A percentile compares a stretch with the other conserved stretches of the same genome.
Conservation (phyloP, 2,113 vertebrate species). For the Hippocampus abdominalis region DNA sequence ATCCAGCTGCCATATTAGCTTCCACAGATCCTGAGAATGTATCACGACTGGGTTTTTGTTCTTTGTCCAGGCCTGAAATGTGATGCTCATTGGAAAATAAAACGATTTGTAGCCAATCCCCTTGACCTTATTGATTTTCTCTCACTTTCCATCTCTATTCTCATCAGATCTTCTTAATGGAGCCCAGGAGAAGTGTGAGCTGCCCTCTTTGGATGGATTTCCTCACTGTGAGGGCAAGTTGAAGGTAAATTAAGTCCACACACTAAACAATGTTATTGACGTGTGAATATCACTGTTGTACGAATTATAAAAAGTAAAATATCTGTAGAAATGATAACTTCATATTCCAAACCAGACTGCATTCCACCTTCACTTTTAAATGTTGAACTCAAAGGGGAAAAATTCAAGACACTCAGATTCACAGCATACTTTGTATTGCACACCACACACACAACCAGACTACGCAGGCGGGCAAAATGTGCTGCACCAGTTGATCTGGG, state of each 20-base stretch:
- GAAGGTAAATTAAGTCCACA: conserved; percentile 76
- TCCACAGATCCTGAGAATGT: conserved; percentile 5
- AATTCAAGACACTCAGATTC: no score
- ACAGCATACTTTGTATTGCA: no score
- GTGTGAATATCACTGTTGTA: not conserved
- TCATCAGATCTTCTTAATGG: conserved; percentile 91
- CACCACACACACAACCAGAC: no score
- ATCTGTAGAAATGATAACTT: not conserved
- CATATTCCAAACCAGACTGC: not conserved
- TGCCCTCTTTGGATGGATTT: conserved; percentile 95
- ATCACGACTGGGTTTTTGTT: not conserved
- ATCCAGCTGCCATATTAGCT: conserved; percentile 9
- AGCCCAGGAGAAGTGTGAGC: conserved; percentile 96
- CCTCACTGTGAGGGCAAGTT: conserved; percentile 96
- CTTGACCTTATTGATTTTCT: conserved; percentile 42
- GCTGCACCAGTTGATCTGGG: no score
- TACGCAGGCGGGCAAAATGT: no score
- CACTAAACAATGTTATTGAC: not conserved
- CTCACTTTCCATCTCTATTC: conserved; percentile 15
- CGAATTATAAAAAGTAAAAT: not conserved
- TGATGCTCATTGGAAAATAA: not conserved
- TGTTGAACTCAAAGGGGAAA: no score
- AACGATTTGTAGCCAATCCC: conserved; percentile 6
- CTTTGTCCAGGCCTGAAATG: not conserved
- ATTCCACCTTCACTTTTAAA: no score